phyloP scores from a whole-genome alignment of 2,888 invertebrate genomes.

The Synergus japonicus region DNA sequence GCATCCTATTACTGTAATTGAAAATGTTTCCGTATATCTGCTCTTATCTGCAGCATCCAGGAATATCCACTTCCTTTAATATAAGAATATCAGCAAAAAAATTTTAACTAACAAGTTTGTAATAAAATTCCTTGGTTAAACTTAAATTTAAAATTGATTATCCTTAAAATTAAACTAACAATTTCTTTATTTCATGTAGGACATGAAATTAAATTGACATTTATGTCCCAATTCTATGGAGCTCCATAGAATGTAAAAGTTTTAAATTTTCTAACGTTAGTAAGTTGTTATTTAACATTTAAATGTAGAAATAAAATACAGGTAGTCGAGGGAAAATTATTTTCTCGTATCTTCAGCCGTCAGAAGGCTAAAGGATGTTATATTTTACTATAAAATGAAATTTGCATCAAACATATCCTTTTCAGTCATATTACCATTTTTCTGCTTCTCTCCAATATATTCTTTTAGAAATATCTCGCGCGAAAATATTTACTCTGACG shows the following conservation, averaged over 20 bases:
- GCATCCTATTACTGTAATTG: not conserved
- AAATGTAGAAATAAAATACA: conserved; percentile 11
- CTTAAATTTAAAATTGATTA: too few relatives aligned
- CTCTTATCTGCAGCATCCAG: not conserved
- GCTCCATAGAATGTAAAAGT: not conserved
- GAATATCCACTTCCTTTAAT: not conserved
- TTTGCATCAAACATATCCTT: not conserved
- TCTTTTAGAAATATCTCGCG: not conserved
- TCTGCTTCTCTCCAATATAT: not conserved
- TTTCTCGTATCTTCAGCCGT: not conserved
- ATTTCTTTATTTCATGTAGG: not conserved
- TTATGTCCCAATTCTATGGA: not conserved
- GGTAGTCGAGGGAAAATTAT: not conserved
- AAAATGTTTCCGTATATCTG: not conserved
- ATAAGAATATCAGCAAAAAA: not conserved
- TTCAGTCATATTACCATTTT: not conserved
- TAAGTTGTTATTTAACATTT: not conserved
- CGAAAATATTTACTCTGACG: not conserved
- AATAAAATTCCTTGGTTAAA: not conserved
- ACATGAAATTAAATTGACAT: too few relatives aligned
- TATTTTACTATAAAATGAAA: conserved; percentile 6
- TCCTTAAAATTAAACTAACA: not conserved
- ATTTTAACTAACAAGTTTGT: not conserved
- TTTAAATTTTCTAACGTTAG: not conserved
- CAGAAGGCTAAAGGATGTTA: not conserved